Evolutionary conservation across 2,888 invertebrate species (phyloP).

Genomic region (Liopterus haemorrhoidalis): DNA sequence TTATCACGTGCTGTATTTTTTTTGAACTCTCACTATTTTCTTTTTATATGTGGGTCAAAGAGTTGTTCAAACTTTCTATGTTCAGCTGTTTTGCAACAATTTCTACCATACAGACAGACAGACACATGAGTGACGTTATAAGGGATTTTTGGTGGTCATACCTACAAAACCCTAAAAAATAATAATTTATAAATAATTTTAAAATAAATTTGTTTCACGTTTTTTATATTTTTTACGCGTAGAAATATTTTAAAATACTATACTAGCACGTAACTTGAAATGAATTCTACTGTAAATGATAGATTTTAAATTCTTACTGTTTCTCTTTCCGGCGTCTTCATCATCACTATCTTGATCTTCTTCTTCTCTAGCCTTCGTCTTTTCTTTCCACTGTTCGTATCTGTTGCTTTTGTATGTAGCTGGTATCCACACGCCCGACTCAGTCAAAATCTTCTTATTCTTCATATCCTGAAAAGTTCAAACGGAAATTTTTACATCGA

Average conservation of each 20-base stretch:
- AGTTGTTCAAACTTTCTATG: too few species aligned
- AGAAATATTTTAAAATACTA: background rate
- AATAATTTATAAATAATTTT: background rate
- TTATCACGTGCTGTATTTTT: too few species aligned
- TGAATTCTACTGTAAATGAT: conserved; percentile 3
- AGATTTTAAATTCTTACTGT: conserved; percentile 6
- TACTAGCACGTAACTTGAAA: background rate
- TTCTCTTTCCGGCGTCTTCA: conserved; percentile 27
- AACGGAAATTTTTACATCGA: background rate
- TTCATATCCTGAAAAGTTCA: conserved; percentile 47
- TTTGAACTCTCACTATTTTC: too few species aligned
- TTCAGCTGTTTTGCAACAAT: too few species aligned
- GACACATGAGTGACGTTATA: too few species aligned
- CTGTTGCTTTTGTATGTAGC: conserved; percentile 89
- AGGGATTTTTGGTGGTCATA: too few species aligned
- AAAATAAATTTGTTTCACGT: background rate
- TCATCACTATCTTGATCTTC: conserved; percentile 48
- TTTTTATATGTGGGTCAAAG: too few species aligned
- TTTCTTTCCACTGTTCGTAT: conserved; percentile 81
- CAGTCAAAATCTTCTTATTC: conserved; percentile 81
- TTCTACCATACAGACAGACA: too few species aligned
- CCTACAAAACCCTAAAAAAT: too few species aligned
- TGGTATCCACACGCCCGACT: conserved; percentile 91
- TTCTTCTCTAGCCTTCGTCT: conserved; percentile 53
- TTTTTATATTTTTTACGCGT: background rate